phyloP scores from a whole-genome alignment of 2,888 invertebrate species.

The Opisthograptis luteolata region DNA sequence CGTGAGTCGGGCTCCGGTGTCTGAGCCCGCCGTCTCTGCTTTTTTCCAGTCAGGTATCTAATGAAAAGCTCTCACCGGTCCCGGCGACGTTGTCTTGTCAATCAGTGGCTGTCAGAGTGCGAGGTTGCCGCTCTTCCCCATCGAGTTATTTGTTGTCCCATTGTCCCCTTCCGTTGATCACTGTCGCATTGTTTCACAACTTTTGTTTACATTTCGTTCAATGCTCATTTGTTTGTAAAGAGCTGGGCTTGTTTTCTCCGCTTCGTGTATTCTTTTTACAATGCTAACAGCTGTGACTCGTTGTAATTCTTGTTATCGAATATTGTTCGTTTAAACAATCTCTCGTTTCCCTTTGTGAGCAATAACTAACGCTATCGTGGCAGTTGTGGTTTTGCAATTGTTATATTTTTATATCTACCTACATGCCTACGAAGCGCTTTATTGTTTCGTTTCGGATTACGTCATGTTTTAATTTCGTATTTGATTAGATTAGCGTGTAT shows the following conservation, averaged over 20 bases:
- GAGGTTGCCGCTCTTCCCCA: slow-evolving; percentile 64
- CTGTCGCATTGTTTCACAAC: slow-evolving; percentile 75
- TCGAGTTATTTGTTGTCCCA: slow-evolving; percentile 77
- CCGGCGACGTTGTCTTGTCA: slow-evolving; percentile 76
- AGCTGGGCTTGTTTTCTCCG: slow-evolving; percentile 63
- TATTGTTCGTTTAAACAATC: slow-evolving; percentile 55
- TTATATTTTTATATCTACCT: slow-evolving; percentile 38
- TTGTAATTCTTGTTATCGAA: slow-evolving; percentile 61
- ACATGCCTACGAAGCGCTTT: slow-evolving; percentile 33
- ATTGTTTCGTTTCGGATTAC: slow-evolving; percentile 39
- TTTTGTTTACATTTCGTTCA: slow-evolving; percentile 75
- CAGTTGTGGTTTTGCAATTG: slow-evolving; percentile 44
- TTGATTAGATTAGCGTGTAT: slow-evolving; percentile 43
- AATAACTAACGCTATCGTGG: slow-evolving; percentile 24
- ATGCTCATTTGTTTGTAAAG: slow-evolving; percentile 70
- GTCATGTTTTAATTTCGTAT: slow-evolving; percentile 34
- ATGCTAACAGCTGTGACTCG: slow-evolving; percentile 57
- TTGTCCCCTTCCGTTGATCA: slow-evolving; percentile 72
- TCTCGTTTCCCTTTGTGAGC: slow-evolving; percentile 46
- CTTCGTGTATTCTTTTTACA: slow-evolving; percentile 59
- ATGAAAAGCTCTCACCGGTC: slow-evolving; percentile 69
- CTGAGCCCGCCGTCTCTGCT: slow-evolving; percentile 48
- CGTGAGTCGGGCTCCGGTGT: slow-evolving; percentile 39
- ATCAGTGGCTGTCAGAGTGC: slow-evolving; percentile 61
- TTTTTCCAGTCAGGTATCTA: slow-evolving; percentile 59